Base-by-base conservation (phyloP, 2,113 vertebrate species). In the Poeciliopsis occidentalis region DNA sequence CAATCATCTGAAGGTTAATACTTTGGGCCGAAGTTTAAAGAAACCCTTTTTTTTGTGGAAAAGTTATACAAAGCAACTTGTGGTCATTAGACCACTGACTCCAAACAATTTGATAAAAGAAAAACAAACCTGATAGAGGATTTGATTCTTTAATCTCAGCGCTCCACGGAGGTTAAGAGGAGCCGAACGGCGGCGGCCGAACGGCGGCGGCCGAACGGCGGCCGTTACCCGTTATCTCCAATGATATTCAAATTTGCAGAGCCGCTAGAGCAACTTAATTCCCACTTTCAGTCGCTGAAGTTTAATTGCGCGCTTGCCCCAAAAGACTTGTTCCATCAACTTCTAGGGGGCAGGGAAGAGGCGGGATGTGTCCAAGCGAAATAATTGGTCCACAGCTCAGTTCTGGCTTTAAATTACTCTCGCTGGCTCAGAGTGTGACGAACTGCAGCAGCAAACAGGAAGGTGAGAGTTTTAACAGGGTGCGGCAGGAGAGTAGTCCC, bases 331-430 rank as follows among this genome's bases (percentile, higher is more conserved):
- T 80, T 77, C 82, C 67, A 63, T 83, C 4, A 1, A 11, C 73
- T 82, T 88, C 69, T 78, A 71, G 70, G 54, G 73, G 30, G 39
- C 51, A 57, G 8, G 10, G 75, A 65, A 79, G 71, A 81, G 76
- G 71, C 44, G 73, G 76, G 67, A 87, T 77, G 86, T 84, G 85
- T 86, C 88, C 83, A 71, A 80, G 68, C 68, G 73, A 91, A 90
- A 89, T 93, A 93, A 93, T 92, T 91, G 92, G 88, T 80, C 81
- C n/a, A 26, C 74, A 74, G 85, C 84, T 84, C 81, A 80, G 85
- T 76, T 41, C 72, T 78, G 67, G 74, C 78, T 88, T 73, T 73
- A 83, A 85, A 89, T 89, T 68, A 73, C 67, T n/a, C 73, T 81
- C 30, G 69, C 73, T 81, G 27, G 64, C 64, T 88, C 84, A 37